Base-by-base conservation (phyloP, 2,113 vertebrate species). In the Phylloscopus whistleri region DNA sequence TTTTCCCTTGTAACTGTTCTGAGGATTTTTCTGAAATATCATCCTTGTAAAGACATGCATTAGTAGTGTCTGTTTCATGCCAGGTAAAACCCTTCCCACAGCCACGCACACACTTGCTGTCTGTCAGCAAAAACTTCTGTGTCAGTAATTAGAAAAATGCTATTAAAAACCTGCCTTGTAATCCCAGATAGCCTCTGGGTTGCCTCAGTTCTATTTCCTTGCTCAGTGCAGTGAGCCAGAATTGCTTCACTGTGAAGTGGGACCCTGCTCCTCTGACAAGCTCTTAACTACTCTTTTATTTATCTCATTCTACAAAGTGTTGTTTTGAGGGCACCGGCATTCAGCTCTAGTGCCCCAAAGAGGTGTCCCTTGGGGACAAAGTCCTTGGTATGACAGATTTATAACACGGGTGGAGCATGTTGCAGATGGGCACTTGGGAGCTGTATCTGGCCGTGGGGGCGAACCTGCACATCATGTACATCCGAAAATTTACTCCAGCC, bases 61-160 rank as follows among this genome's bases (percentile, higher is more conserved):
- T 81, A 68, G 51, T 27, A 92, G 84, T 28, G 23, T 89, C 85
- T 88, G 81, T 85, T 95, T 64, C 64, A 41, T 94, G 95, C 95
- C 94, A 96, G 93, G 74, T 77, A 80, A 92, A 96, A 64, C 72
- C 91, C 84, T 97, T 94, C 81, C 95, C 94, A 73, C 55, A 93
- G 87, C 95, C 91, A 58, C 6, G 88, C 93, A 94, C 85, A 92
- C 94, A 78, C 84, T 94, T 85, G 73, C 53, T 89, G 89, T 94
- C 97, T 96, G 95, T 96, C 96, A 97, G 96, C 95, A 96, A 81
- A 97, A 94, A 37, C 69, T 62, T 91, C 44, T 90, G 83, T 95
- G 90, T 89, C 84, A 74, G 83, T 97, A 96, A 97, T 96, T 97
- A 96, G 88, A 94, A 92, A 94, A 91, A 77, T 80, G 79, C 95